phyloP scores from a whole-genome alignment of 2,888 invertebrate species.

The Cinara cedri region DNA sequence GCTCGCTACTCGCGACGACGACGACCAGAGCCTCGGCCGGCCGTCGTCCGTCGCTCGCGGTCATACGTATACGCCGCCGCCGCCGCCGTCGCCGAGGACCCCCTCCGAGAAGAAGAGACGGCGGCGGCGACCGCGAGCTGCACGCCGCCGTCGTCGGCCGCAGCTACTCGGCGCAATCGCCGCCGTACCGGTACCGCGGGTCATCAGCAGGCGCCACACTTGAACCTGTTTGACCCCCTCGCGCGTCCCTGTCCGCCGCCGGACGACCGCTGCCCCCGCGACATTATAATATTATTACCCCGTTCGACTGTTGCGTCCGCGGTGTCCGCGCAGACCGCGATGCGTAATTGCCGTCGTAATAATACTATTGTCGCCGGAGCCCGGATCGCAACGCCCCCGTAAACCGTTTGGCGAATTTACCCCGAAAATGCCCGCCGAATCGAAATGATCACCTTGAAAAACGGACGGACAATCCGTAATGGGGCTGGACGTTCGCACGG shows the following conservation, averaged over 20 bases:
- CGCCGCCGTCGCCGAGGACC: slow-evolving; percentile 15
- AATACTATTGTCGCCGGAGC: too few species aligned
- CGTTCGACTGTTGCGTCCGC: neutral
- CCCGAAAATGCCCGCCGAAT: too few species aligned
- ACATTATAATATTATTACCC: neutral
- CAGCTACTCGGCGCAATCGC: neutral
- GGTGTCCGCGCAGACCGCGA: too few species aligned
- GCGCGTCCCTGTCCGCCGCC: neutral
- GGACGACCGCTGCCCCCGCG: neutral
- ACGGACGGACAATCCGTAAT: too few species aligned
- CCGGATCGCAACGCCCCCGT: too few species aligned
- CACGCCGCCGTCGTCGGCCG: neutral
- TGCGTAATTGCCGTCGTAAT: too few species aligned
- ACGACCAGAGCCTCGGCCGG: neutral
- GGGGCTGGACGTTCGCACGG: too few species aligned
- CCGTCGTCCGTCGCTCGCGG: slow-evolving; percentile 7
- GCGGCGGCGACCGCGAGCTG: neutral
- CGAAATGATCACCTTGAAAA: too few species aligned
- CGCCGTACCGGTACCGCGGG: slow-evolving; percentile 27
- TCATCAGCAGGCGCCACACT: slow-evolving; percentile 38
- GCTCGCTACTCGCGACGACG: neutral
- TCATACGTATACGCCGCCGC: neutral
- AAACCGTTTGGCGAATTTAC: too few species aligned
- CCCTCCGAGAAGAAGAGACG: slow-evolving; percentile 35
- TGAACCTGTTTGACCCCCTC: slow-evolving; percentile 26